Percentiles rank a stretch among this genome's conserved stretches.
phyloP scores from a whole-genome alignment of 2,888 invertebrate species.

The Cantharis lateralis region DNA sequence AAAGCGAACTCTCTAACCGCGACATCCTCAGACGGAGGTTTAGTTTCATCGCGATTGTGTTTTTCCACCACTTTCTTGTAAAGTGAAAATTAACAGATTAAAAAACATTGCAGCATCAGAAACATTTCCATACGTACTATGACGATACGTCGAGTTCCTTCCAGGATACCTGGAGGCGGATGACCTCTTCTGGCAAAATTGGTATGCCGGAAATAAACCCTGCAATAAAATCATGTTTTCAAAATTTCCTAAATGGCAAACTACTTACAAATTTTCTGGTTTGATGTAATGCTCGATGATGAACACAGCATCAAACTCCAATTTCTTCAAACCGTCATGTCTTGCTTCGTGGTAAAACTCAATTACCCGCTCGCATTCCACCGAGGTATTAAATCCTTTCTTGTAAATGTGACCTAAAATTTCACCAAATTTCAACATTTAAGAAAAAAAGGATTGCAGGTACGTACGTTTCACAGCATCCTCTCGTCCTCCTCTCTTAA shows the following conservation, averaged over 20 bases:
- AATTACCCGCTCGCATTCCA: slow-evolving; percentile 52
- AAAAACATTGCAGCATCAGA: neutral
- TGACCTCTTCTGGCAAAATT: slow-evolving; percentile 49
- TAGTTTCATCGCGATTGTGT: slow-evolving; percentile 61
- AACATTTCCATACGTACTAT: slow-evolving; percentile 39
- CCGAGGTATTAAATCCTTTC: slow-evolving; percentile 36
- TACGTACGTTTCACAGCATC: slow-evolving; percentile 70
- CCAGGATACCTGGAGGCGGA: slow-evolving; percentile 45
- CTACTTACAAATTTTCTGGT: slow-evolving; percentile 57
- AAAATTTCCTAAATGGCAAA: neutral
- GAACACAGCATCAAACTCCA: slow-evolving; percentile 60
- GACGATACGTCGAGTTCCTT: slow-evolving; percentile 48
- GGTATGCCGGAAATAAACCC: slow-evolving; percentile 51
- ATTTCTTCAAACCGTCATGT: slow-evolving; percentile 69
- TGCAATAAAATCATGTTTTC: slow-evolving; percentile 27
- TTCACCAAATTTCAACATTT: neutral
- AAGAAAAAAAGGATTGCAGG: neutral
- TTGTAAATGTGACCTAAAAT: slow-evolving; percentile 55
- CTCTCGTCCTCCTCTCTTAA: slow-evolving; percentile 64
- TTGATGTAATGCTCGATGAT: slow-evolving; percentile 64
- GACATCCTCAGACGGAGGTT: slow-evolving; percentile 66
- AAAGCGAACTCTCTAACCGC: slow-evolving; percentile 69
- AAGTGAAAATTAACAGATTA: neutral
- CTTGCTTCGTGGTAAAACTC: slow-evolving; percentile 65
- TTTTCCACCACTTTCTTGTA: slow-evolving; percentile 65